Conservation (phyloP, 2,797 vertebrate species). For the Geotrypetes seraphini region DNA sequence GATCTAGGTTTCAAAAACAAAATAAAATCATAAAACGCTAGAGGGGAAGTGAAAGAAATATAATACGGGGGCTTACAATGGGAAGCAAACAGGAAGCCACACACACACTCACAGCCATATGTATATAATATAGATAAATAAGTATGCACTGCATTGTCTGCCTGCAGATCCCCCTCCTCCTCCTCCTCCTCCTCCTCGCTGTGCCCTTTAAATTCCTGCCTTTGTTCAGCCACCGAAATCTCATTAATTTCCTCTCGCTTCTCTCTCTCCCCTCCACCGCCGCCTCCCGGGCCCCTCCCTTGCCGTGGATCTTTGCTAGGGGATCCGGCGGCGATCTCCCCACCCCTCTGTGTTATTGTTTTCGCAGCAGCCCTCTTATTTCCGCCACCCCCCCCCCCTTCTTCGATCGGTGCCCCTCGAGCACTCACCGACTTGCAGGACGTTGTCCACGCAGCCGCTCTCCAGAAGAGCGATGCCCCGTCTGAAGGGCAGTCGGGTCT, state of each 20-base stretch:
- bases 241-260: conserved; percentile 9
- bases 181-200: conserved; percentile 19
- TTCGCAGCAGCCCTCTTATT: no score
- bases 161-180: conserved; percentile 54
- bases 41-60: no score
- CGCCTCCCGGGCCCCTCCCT: conserved; percentile 5
- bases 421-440: conserved; percentile 93
- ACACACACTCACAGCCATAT: not conserved
- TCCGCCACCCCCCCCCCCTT: not conserved
- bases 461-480: conserved; percentile 84
- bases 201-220: conserved; percentile 44
- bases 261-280: conserved; percentile 14
- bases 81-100: conserved; percentile 1
- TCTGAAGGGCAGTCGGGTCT: conserved; percentile 82
- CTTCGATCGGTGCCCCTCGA: no score
- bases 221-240: conserved; percentile 48
- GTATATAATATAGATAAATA: no score
- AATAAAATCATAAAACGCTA: no score
- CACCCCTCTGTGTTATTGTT: no score
- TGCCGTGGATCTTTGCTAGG: no score
- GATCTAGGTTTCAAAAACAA: no score
- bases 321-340: no score
- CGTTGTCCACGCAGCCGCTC: conserved; percentile 88
- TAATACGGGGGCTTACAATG: no score
- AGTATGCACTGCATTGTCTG: conserved; percentile 31